These are phyloP conservation scores for Myoxocephalus aenaeus DNA, from an alignment of 2,797 vertebrate genomes.

Conservation along the genomic window DNA sequence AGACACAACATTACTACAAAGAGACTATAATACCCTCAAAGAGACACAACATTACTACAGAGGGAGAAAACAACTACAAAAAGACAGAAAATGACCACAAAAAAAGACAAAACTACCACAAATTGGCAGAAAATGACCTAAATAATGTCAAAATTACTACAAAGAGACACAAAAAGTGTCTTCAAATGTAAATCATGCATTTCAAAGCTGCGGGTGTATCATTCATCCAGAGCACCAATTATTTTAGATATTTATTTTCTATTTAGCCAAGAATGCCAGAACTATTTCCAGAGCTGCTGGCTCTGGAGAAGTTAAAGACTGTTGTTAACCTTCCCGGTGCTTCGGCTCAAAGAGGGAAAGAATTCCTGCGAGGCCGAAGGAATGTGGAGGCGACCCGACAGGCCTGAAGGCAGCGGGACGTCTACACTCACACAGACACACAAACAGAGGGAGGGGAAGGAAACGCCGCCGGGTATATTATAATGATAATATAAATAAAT, in stretches of 20 bases:
- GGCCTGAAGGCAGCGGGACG: conserved; percentile 33
- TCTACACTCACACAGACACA: conserved; percentile 28
- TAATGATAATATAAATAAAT: no score
- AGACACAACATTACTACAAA: no score
- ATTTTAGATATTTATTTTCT: neutral
- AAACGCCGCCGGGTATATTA: neutral
- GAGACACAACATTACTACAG: no score
- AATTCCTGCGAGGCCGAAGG: conserved; percentile 55
- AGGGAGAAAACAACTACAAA: no score
- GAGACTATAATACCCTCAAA: no score
- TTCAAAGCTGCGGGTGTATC: neutral
- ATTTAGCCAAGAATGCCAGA: neutral
- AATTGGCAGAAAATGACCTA: no score
- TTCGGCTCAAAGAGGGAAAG: conserved; percentile 25
- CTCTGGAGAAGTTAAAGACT: conserved; percentile 18
- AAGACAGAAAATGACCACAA: no score
- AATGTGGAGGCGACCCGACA: conserved; percentile 54
- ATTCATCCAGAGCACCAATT: neutral
- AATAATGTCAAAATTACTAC: no score
- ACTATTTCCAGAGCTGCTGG: neutral
- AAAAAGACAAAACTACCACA: no score
- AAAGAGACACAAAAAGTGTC: no score
- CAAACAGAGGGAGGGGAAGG: neutral
- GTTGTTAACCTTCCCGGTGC: conserved; percentile 15
- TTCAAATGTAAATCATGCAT: neutral